Evolutionary conservation across 2,888 invertebrate species (phyloP), one percentile per base, ranked within the genome.

Genomic region (Drosophila colorata): DNA sequence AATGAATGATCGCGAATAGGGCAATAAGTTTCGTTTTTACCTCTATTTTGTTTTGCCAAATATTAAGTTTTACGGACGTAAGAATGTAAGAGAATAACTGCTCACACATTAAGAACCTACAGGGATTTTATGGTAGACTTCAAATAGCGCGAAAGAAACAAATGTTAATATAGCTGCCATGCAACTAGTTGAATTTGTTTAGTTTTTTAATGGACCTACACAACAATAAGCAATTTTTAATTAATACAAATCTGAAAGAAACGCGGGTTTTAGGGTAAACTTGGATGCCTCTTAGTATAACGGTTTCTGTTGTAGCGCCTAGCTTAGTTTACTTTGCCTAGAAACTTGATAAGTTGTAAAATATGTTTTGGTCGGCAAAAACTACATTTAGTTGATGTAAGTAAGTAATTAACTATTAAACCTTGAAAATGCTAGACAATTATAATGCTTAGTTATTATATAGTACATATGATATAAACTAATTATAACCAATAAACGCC

Each of bases 101-200:
- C 60, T 55, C 71, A 78, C 43, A 71, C 78, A 79, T 76, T 74
- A 81, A 80, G 78, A 84, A 86, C 86, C 88, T 90, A 90, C 90
- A 90, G 90, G 90, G 90, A 90, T 90, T 90, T 90, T 90, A 90
- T 77, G 84, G 90, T 90, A 90, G 90, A 75, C 73, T 80, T 81
- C 63, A 64, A 86, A 82, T 78, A 74, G 69, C 63, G 58, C 56
- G 23, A 61, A 53, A 43, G 64, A 60, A 59, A 37, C 40, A 78
- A 74, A 68, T 77, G 74, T 72, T 77, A 69, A 52, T 64, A 68
- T 38, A 69, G 66, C 55, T 75, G 69, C 48, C 51, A 40, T 25
- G 63, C 66, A 68, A 79, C 66, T 82, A 86, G 80, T 78, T 78
- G 59, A 83, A 86, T 83, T 83, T 73, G 61, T 82, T 86, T 73